Evolutionary conservation across 1,140 invertebrate species (phyloP), one percentile per base, ranked within the genome.

Genomic region (Diabrotica virgifera): DNA sequence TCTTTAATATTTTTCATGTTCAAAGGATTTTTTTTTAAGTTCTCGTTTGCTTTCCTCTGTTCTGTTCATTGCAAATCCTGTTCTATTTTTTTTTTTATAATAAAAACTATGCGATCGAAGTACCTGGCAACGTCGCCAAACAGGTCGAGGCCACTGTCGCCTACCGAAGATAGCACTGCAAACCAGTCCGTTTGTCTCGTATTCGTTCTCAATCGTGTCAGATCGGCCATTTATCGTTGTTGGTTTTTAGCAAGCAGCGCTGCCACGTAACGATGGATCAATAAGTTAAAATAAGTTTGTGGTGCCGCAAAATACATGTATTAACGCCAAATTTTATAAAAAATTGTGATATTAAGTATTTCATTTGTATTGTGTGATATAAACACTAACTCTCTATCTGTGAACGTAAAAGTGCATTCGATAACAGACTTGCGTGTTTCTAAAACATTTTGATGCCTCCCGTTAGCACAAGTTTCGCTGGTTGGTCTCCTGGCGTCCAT

Each of bases 341-440:
- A 71, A 63, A 77, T 76, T 78, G 76, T 78, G 76, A 78, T 78
- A 78, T 76, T 76, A 76, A 77, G 75, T 78, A 78, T 77, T 76
- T 75, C 71, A 71, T 74, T 73, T 56, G 64, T 70, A 69, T 72
- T 66, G 73, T 74, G 73, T 75, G 72, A 73, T 75, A 72, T 68
- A 66, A 68, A 66, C 67, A 72, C 65, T 65, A 65, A 70, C 68
- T 61, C 69, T 73, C 62, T 65, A 66, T 63, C 64, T 61, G 66
- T 69, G 59, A 64, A 68, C 59, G 57, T 46, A 68, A 69, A 68
- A 72, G 72, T 67, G 72, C 66, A 66, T 68, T 67, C 36, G 60
- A 67, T 67, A 68, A 60, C 64, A 68, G 70, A 75, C 69, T 74
- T 66, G 73, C 66, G 71, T 68, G 65, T 67, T 70, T 71, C 59